Percentiles rank a stretch among this genome's conserved stretches.
Conservation (phyloP, 2,113 vertebrate genomes). For the Chloroceryle aenea region DNA sequence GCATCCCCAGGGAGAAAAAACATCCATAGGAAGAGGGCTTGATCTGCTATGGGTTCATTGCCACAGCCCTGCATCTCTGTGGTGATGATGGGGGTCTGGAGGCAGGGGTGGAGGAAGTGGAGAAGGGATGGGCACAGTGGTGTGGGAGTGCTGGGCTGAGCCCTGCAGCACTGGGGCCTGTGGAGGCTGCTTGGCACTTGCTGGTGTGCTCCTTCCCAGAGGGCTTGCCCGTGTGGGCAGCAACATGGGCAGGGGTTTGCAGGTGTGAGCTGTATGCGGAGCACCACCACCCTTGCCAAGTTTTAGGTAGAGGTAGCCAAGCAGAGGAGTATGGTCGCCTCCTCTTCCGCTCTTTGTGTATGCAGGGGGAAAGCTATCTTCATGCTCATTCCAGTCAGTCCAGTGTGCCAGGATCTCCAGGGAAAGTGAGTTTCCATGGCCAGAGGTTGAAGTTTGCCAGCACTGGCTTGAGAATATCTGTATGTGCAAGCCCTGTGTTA, state of each 20-base stretch:
- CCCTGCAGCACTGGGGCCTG: background rate
- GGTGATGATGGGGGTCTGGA: background rate
- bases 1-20: background rate
- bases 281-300: background rate
- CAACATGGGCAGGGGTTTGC: background rate
- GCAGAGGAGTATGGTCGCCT: background rate
- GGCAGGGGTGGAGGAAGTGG: background rate
- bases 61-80: fast-evolving
- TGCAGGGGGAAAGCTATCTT: background rate
- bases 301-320: background rate
- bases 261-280: background rate
- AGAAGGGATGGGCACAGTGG: background rate
- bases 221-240: background rate
- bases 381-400: background rate
- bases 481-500: background rate
- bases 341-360: background rate
- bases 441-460: background rate
- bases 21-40: background rate
- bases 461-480: background rate
- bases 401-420: background rate
- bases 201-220: fast-evolving
- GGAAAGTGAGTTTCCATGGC: background rate
- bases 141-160: fast-evolving
- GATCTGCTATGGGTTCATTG: background rate
- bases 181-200: background rate